Conservation (phyloP, 2,888 invertebrate species). For the Hecatera dysodea region DNA sequence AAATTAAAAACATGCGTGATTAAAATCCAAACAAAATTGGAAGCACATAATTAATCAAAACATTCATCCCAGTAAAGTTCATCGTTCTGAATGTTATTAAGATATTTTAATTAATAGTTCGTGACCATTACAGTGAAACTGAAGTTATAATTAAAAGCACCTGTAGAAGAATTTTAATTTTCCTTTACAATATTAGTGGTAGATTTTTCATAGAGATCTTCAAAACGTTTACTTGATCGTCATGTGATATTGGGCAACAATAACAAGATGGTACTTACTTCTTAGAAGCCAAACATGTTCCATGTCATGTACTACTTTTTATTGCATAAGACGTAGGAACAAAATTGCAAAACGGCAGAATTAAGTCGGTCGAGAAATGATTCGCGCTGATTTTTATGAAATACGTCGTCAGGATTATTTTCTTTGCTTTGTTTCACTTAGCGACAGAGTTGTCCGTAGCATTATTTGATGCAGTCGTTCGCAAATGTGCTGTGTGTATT, state of each 20-base stretch:
- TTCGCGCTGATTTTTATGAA: constrained; percentile 83
- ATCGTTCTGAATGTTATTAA: constrained; percentile 40
- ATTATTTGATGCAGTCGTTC: constrained; percentile 78
- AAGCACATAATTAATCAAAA: constrained; percentile 69
- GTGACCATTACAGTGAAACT: constrained; percentile 10
- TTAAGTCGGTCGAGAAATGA: constrained; percentile 83
- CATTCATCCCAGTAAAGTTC: constrained; percentile 63
- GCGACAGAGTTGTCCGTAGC: constrained; percentile 77
- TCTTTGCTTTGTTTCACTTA: constrained; percentile 80
- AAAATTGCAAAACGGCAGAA: constrained; percentile 77
- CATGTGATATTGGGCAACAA: constrained; percentile 43
- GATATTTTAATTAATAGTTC: constrained; percentile 17
- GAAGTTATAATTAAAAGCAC: not conserved
- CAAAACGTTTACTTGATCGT: constrained; percentile 5
- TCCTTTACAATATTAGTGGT: not conserved
- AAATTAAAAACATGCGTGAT: constrained; percentile 63
- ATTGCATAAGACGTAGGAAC: constrained; percentile 78
- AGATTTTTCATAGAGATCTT: constrained; percentile 12
- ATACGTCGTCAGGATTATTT: constrained; percentile 75
- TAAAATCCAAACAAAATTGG: constrained; percentile 68
- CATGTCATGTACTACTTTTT: constrained; percentile 75
- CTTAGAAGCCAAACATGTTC: constrained; percentile 63
- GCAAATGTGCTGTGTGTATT: constrained; percentile 73
- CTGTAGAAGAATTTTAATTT: not conserved
- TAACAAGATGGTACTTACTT: constrained; percentile 56